Evolutionary conservation across 2,888 invertebrate genomes (phyloP).

Genomic region (Cinara cedri): DNA sequence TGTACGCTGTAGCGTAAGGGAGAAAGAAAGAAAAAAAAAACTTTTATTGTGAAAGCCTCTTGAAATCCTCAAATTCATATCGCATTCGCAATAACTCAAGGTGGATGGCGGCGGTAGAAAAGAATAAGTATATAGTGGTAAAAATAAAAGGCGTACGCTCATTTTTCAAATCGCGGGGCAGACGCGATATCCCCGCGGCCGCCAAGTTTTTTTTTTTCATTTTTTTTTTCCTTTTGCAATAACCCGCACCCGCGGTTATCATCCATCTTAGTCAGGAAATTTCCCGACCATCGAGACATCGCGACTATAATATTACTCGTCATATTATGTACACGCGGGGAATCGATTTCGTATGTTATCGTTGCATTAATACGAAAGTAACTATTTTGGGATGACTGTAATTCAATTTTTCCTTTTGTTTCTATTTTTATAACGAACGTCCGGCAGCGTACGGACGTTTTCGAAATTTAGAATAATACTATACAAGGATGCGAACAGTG

Average conservation of each 20-base stretch:
- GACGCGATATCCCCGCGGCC: constrained; percentile 13
- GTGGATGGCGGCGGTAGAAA: not conserved
- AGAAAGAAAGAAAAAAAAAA: constrained; percentile 27
- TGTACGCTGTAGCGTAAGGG: not conserved
- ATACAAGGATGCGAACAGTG: too few relatives aligned
- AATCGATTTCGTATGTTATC: not conserved
- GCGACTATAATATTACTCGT: not conserved
- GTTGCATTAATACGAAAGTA: too few relatives aligned
- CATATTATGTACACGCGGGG: not conserved
- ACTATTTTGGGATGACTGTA: too few relatives aligned
- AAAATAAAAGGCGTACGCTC: constrained; percentile 42
- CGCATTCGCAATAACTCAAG: constrained; percentile 44
- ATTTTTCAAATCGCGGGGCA: constrained; percentile 47
- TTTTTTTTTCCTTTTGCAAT: constrained; percentile 37
- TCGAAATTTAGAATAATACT: too few relatives aligned
- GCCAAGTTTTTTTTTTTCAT: constrained; percentile 1
- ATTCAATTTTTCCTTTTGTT: too few relatives aligned
- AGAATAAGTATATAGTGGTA: constrained; percentile 16
- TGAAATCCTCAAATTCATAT: constrained; percentile 50
- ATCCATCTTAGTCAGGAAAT: constrained; percentile 44
- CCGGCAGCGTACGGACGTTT: too few relatives aligned
- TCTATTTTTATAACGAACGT: too few relatives aligned
- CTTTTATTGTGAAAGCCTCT: constrained; percentile 48
- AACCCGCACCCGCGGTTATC: constrained; percentile 20
- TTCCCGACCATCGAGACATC: not conserved